Conservation (phyloP, 2,888 invertebrate species). For the Drosophila fungiperda region DNA sequence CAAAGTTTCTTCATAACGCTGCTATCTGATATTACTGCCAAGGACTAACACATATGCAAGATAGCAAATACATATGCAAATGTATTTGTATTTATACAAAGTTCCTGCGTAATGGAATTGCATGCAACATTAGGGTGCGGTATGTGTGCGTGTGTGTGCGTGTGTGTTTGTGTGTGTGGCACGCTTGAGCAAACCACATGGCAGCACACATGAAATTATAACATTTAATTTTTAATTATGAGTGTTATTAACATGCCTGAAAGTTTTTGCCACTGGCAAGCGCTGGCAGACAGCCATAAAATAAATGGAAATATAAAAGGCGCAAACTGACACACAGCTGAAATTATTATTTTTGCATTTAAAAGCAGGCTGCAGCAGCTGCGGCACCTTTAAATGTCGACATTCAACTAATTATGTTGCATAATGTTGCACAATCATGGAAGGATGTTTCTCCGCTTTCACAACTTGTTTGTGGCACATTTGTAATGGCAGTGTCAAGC, state of each 20-base stretch:
- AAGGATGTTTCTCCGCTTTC: background rate
- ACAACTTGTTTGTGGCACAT: constrained; percentile 10
- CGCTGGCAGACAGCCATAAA: constrained; percentile 55
- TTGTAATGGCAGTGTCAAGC: constrained; percentile 22
- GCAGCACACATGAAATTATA: constrained; percentile 71
- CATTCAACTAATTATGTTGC: constrained; percentile 64
- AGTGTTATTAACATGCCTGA: constrained; percentile 72
- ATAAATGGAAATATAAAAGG: constrained; percentile 51
- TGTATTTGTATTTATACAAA: constrained; percentile 24
- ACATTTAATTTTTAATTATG: constrained; percentile 78
- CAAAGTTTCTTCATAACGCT: constrained; percentile 60
- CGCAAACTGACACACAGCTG: constrained; percentile 12
- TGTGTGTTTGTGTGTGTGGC: constrained; percentile 23
- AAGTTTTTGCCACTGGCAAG: constrained; percentile 64
- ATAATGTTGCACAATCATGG: constrained; percentile 57
- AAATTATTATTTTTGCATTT: constrained; percentile 73
- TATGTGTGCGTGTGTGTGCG: constrained; percentile 9
- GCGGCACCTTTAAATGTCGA: constrained; percentile 43
- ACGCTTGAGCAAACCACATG: constrained; percentile 52
- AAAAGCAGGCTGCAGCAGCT: constrained; percentile 41
- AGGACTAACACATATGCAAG: background rate
- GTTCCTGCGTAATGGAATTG: constrained; percentile 18
- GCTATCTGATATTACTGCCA: constrained; percentile 7
- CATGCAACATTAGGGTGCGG: constrained; percentile 24
- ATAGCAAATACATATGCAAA: background rate